Evolutionary conservation across 2,888 invertebrate genomes (phyloP).

Genomic region (Rambutsinella grinnellia): DNA sequence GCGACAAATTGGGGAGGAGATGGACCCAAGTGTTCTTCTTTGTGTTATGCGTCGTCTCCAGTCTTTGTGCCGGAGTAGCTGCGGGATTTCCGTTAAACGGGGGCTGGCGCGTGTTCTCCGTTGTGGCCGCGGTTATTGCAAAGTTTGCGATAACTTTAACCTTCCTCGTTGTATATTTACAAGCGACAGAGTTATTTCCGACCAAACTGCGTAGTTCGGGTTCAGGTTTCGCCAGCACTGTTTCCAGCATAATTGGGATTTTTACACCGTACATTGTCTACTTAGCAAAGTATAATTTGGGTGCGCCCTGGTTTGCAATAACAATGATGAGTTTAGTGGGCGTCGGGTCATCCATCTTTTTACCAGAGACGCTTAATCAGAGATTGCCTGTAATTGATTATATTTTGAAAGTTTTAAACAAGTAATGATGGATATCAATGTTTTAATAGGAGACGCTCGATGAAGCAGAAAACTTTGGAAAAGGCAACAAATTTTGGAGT

Average conservation of each 20-base stretch:
- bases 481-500: slow-evolving; percentile 68
- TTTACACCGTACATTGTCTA: slow-evolving; percentile 76
- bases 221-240: slow-evolving; percentile 74
- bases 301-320: not conserved
- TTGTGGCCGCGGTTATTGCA: slow-evolving; percentile 47
- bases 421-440: no score
- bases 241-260: slow-evolving; percentile 74
- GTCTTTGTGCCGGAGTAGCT: slow-evolving; percentile 51
- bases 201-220: slow-evolving; percentile 77
- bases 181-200: slow-evolving; percentile 78
- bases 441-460: slow-evolving; percentile 75
- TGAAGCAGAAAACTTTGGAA: slow-evolving; percentile 75
- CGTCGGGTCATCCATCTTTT: not conserved
- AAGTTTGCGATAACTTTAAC: slow-evolving; percentile 70
- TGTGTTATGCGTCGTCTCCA: slow-evolving; percentile 48
- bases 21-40: slow-evolving; percentile 67
- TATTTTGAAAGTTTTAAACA: not conserved
- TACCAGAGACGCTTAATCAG: no score
- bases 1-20: slow-evolving; percentile 73
- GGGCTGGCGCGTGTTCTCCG: slow-evolving; percentile 13
- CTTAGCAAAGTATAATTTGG: slow-evolving; percentile 69
- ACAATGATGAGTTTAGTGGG: not conserved
- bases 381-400: not conserved
- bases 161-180: slow-evolving; percentile 75
- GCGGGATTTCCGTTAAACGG: slow-evolving; percentile 31